These are phyloP conservation scores for Exephanes ischioxanthus DNA, from an alignment of 2,888 invertebrate species.

Conservation along the genomic window DNA sequence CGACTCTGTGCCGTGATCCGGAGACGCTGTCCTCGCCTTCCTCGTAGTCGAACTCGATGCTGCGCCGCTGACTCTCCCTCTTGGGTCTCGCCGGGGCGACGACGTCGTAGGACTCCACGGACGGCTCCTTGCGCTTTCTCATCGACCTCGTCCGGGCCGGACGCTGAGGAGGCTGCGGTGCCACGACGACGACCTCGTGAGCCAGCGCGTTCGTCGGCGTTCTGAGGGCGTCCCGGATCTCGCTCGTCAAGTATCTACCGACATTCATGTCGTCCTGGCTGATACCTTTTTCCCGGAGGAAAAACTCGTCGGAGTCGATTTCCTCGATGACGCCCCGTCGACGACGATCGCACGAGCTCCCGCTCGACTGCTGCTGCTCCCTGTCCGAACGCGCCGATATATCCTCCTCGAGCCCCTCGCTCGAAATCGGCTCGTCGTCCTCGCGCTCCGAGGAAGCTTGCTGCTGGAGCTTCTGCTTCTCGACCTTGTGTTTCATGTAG, in stretches of 20 bases:
- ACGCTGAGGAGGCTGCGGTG: conserved; percentile 79
- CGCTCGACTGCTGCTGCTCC: conserved; percentile 87
- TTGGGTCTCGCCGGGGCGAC: conserved; percentile 84
- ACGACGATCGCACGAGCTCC: conserved; percentile 87
- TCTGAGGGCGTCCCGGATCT: conserved; percentile 92
- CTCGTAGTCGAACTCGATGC: conserved; percentile 69
- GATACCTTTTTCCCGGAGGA: conserved; percentile 92
- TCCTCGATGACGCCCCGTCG: conserved; percentile 92
- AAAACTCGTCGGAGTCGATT: conserved; percentile 95
- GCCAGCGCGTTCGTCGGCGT: conserved; percentile 88
- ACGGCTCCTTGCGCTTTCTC: conserved; percentile 78
- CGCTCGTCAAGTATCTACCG: conserved; percentile 91
- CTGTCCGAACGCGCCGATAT: conserved; percentile 83
- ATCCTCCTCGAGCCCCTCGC: conserved; percentile 75
- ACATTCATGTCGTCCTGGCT: conserved; percentile 93
- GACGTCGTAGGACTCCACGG: conserved; percentile 75
- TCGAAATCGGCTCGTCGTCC: conserved; percentile 72
- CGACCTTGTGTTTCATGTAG: conserved; percentile 35
- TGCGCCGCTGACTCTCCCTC: conserved; percentile 81
- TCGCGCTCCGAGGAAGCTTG: conserved; percentile 40
- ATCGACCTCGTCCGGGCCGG: conserved; percentile 77
- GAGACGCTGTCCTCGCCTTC: conserved; percentile 69
- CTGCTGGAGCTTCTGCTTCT: conserved; percentile 12
- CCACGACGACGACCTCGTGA: conserved; percentile 83
- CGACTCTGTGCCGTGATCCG: conserved; percentile 76